These are phyloP conservation scores for Andrena chrysosceles DNA, from an alignment of 2,888 invertebrate genomes.

Conservation along the genomic window DNA sequence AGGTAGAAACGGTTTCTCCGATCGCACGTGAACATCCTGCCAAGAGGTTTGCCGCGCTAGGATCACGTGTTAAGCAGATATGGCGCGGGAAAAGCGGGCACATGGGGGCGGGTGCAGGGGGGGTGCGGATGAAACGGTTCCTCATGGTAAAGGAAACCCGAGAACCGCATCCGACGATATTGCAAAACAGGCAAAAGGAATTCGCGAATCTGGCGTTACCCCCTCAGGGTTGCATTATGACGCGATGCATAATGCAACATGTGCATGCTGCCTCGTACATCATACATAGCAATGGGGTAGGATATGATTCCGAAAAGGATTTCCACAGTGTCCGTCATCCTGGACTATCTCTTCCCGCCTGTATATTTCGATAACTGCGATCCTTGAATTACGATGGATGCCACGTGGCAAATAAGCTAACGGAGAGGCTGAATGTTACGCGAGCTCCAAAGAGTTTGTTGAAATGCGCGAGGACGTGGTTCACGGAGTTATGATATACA, in stretches of 20 bases:
- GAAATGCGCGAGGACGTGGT: not conserved
- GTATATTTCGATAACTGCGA: conserved; percentile 11
- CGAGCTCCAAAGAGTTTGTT: not conserved
- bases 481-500: not conserved
- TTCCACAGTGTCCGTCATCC: conserved; percentile 54
- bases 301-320: conserved; percentile 70
- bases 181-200: conserved; percentile 72
- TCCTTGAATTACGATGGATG: conserved; percentile 16
- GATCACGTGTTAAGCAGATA: conserved; percentile 66
- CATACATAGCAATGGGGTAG: conserved; percentile 71
- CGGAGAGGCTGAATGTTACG: conserved; percentile 8
- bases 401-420: not conserved
- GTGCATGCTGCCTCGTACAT: conserved; percentile 64
- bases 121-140: conserved; percentile 38
- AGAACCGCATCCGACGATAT: conserved; percentile 57
- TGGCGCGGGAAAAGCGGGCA: conserved; percentile 16
- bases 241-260: conserved; percentile 73
- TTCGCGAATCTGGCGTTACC: conserved; percentile 68
- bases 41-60: conserved; percentile 39
- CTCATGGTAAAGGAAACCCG: conserved; percentile 40
- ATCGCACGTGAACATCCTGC: conserved; percentile 67
- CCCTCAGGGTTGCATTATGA: conserved; percentile 70
- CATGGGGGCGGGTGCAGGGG: not conserved
- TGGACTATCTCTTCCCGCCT: conserved; percentile 5
- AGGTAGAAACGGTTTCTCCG: conserved; percentile 67